Percentiles rank a stretch among this genome's conserved stretches.
Conservation (phyloP, 2,797 vertebrate genomes). For the Octomys mimax region DNA sequence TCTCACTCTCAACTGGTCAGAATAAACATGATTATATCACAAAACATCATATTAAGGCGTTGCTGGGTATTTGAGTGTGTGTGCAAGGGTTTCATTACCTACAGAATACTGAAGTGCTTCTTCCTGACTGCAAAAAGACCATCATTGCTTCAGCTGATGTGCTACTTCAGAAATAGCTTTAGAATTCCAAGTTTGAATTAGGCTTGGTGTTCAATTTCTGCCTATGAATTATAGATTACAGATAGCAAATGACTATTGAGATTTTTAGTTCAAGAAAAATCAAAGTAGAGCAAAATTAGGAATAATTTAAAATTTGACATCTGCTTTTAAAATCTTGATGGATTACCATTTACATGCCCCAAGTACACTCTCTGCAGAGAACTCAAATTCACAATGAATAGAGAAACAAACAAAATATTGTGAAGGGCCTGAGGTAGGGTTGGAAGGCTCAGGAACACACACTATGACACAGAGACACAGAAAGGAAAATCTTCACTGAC, state of each 20-base stretch:
- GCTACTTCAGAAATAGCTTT: constrained; percentile 82
- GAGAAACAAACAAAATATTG: constrained; percentile 82
- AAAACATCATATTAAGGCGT: constrained; percentile 80
- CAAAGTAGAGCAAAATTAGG: constrained; percentile 85
- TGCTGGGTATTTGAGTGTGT: constrained; percentile 64
- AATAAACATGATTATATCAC: constrained; percentile 81
- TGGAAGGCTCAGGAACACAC: constrained; percentile 45
- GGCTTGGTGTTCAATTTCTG: constrained; percentile 86
- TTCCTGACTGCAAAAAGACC: constrained; percentile 78
- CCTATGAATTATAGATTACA: constrained; percentile 90
- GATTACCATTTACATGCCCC: constrained; percentile 80
- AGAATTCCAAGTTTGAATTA: constrained; percentile 88
- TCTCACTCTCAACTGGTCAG: constrained; percentile 82
- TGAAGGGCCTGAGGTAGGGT: neutral
- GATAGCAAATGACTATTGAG: constrained; percentile 87
- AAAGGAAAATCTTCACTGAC: constrained; percentile 37
- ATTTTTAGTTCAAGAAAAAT: constrained; percentile 88
- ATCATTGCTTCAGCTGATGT: constrained; percentile 77
- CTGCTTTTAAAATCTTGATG: constrained; percentile 82
- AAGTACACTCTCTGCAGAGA: constrained; percentile 83
- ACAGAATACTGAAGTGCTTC: constrained; percentile 82
- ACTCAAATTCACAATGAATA: constrained; percentile 82
- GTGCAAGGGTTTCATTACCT: constrained; percentile 82
- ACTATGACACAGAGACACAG: neutral
- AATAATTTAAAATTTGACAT: constrained; percentile 89